Conservation (phyloP, 2,113 vertebrate genomes). For the Ia io region DNA sequence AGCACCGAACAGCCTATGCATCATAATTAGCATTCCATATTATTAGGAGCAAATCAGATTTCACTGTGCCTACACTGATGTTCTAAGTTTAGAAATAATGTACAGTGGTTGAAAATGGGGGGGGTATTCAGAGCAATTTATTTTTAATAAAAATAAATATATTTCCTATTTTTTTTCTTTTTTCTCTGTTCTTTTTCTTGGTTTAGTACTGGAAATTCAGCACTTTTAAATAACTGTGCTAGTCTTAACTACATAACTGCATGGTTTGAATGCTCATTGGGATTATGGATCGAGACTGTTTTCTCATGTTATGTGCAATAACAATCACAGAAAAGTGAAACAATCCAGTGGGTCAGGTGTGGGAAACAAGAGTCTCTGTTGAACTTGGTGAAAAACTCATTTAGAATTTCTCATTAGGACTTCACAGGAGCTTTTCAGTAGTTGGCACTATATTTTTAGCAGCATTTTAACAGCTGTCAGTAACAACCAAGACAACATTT, state of each 20-base stretch:
- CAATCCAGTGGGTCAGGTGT: conserved; percentile 35
- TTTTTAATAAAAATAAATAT: conserved; percentile 69
- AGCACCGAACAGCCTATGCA: conserved; percentile 74
- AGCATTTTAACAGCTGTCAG: conserved; percentile 85
- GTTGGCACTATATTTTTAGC: conserved; percentile 82
- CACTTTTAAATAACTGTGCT: conserved; percentile 62
- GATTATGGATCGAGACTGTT: background rate
- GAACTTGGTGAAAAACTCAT: conserved; percentile 71
- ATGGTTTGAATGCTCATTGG: conserved; percentile 45
- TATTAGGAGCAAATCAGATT: conserved; percentile 84
- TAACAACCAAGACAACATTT: conserved; percentile 82
- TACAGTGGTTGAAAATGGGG: conserved; percentile 72
- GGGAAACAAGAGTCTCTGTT: conserved; percentile 62
- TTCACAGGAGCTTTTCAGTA: conserved; percentile 81
- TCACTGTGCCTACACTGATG: conserved; percentile 79
- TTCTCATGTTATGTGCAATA: conserved; percentile 10
- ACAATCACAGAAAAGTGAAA: conserved; percentile 60
- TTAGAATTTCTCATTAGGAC: conserved; percentile 77
- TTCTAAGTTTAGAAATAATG: conserved; percentile 83
- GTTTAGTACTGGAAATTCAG: conserved; percentile 65
- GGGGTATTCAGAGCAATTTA: conserved; percentile 69
- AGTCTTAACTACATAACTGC: conserved; percentile 62
- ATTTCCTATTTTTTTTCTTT: conserved; percentile 57
- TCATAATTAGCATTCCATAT: conserved; percentile 81
- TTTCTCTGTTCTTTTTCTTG: conserved; percentile 56